These are phyloP conservation scores for Rhimphoctona megacephalus DNA, from an alignment of 2,888 invertebrate species.

Conservation along the genomic window DNA sequence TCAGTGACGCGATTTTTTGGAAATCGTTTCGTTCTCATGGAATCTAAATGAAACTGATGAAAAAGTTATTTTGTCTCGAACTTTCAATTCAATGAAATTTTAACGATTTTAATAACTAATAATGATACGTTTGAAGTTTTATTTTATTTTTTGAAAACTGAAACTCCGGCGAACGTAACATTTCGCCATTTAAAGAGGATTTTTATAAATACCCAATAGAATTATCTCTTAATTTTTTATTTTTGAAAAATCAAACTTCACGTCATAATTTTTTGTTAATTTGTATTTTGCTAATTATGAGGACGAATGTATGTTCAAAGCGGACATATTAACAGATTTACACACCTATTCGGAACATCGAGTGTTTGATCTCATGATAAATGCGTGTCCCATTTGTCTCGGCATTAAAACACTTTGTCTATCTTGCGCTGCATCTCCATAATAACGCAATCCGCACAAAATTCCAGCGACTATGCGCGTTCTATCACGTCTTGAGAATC, in stretches of 20 bases:
- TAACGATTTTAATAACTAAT: not conserved
- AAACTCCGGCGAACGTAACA: too few relatives aligned
- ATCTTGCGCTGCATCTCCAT: slow-evolving; percentile 37
- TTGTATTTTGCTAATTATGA: not conserved
- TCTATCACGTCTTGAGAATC: slow-evolving; percentile 50
- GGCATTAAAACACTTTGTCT: slow-evolving; percentile 47
- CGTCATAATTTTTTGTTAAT: not conserved
- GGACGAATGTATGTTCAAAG: not conserved
- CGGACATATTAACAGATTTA: not conserved
- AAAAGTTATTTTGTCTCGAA: not conserved
- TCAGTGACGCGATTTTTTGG: too few relatives aligned
- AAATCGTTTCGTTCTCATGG: not conserved
- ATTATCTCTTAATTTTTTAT: not conserved
- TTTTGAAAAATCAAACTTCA: not conserved
- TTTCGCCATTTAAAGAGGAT: too few relatives aligned
- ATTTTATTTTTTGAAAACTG: too few relatives aligned
- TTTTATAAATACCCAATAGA: not conserved
- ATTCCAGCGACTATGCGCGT: slow-evolving; percentile 34
- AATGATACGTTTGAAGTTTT: not conserved
- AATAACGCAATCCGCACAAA: slow-evolving; percentile 38
- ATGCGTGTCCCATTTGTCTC: slow-evolving; percentile 5
- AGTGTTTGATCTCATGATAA: slow-evolving; percentile 34
- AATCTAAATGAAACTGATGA: not conserved
- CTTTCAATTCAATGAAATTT: not conserved
- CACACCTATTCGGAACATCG: not conserved